phyloP scores from a whole-genome alignment of 2,888 invertebrate species.

The Halocaridina rubra region DNA sequence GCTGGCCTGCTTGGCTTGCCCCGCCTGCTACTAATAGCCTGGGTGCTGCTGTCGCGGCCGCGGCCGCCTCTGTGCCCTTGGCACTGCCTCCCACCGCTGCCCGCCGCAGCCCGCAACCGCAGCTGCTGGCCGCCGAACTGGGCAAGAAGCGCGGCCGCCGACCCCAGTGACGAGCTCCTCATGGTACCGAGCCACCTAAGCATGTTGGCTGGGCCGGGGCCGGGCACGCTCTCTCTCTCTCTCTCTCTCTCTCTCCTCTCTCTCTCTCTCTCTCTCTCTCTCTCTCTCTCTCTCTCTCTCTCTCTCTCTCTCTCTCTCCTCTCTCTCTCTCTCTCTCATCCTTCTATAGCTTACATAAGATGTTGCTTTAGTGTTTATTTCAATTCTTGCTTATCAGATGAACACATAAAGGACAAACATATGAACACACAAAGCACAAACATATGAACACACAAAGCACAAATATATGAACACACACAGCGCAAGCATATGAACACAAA shows the following conservation, averaged over 20 bases:
- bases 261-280: background rate
- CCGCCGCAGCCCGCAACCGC: constrained; percentile 68
- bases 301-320: background rate
- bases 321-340: background rate
- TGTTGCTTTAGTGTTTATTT: no score
- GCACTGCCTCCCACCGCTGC: constrained; percentile 67
- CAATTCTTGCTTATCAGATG: background rate
- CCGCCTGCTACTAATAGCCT: constrained; percentile 67
- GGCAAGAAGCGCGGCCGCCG: constrained; percentile 96
- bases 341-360: background rate
- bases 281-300: background rate
- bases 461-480: no score
- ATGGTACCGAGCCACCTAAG: constrained; percentile 82
- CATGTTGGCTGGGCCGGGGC: constrained; percentile 70
- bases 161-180: constrained; percentile 88
- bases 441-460: no score
- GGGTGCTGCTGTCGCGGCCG: constrained; percentile 61
- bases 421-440: no score
- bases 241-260: background rate
- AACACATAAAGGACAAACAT: no score
- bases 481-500: no score
- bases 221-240: background rate
- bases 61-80: constrained; percentile 61
- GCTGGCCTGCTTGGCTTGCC: constrained; percentile 66
- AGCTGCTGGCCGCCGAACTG: constrained; percentile 77